phyloP scores from a whole-genome alignment of 1,140 invertebrate species.

The Leptinotarsa texana region DNA sequence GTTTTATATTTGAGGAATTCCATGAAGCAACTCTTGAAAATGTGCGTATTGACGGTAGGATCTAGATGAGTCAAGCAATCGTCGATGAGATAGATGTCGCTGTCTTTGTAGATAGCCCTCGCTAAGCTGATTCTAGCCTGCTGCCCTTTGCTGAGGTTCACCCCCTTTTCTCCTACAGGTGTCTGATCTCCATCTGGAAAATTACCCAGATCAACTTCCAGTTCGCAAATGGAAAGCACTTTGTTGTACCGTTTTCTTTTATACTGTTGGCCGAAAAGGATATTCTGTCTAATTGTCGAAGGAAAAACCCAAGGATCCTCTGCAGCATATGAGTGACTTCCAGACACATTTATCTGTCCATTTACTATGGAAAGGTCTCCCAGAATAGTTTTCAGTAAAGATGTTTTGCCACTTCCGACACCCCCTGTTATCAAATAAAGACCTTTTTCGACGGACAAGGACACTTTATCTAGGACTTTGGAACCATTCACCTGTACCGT shows the following conservation, averaged over 20 bases:
- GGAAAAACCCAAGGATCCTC: neutral
- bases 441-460: slow-evolving; percentile 12
- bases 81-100: slow-evolving; percentile 79
- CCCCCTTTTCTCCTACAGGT: slow-evolving; percentile 79
- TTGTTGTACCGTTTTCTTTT: neutral
- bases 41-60: slow-evolving; percentile 75
- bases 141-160: slow-evolving; percentile 82
- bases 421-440: neutral
- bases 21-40: slow-evolving; percentile 75
- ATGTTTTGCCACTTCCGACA: neutral
- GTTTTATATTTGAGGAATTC: slow-evolving; percentile 73
- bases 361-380: neutral
- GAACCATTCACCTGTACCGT: slow-evolving; percentile 40
- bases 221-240: neutral
- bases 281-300: neutral
- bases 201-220: neutral
- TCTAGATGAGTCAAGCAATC: slow-evolving; percentile 85
- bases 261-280: neutral
- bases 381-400: neutral
- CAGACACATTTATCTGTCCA: neutral
- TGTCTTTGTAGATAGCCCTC: slow-evolving; percentile 77
- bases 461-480: slow-evolving; percentile 58
- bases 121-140: slow-evolving; percentile 88
- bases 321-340: neutral
- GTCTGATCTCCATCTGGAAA: slow-evolving; percentile 67